Conservation (phyloP, 2,113 vertebrate species). For the Tautogolabrus adspersus region DNA sequence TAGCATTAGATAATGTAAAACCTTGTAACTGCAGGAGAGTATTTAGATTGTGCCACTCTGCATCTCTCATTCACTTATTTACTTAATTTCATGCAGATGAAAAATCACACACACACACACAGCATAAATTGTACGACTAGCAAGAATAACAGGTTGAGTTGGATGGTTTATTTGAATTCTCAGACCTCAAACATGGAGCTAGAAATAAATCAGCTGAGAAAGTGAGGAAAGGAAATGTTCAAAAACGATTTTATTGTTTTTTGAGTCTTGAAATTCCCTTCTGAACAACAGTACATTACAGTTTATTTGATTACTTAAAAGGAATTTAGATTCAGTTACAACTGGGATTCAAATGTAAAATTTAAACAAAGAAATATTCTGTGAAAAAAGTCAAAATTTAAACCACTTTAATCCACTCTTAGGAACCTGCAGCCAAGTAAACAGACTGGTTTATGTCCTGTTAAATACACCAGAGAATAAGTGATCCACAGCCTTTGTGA, state of each 20-base stretch:
- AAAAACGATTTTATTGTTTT: constrained; percentile 1
- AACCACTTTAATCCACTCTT: constrained; percentile 1
- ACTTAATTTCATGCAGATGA: constrained; percentile 21
- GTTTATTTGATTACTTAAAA: neutral
- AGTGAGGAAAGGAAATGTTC: neutral
- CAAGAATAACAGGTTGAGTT: constrained; percentile 10
- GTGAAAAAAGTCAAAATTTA: neutral
- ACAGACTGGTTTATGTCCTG: neutral
- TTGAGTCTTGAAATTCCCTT: neutral
- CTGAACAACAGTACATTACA: neutral
- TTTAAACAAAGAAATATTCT: neutral
- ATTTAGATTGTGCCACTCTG: constrained; percentile 63
- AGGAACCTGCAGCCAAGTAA: neutral
- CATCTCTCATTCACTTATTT: constrained; percentile 44
- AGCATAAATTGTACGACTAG: constrained; percentile 19
- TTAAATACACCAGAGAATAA: neutral
- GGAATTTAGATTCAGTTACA: neutral
- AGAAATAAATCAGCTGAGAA: constrained; percentile 29
- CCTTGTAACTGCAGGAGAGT: constrained; percentile 49
- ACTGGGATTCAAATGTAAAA: neutral
- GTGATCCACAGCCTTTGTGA: neutral
- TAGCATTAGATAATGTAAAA: constrained; percentile 54
- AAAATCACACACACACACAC: constrained; percentile 10
- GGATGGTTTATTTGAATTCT: constrained; percentile 19
- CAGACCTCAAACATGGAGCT: neutral